Conservation (phyloP, 2,113 vertebrate genomes). For the Scytalopus superciliaris region DNA sequence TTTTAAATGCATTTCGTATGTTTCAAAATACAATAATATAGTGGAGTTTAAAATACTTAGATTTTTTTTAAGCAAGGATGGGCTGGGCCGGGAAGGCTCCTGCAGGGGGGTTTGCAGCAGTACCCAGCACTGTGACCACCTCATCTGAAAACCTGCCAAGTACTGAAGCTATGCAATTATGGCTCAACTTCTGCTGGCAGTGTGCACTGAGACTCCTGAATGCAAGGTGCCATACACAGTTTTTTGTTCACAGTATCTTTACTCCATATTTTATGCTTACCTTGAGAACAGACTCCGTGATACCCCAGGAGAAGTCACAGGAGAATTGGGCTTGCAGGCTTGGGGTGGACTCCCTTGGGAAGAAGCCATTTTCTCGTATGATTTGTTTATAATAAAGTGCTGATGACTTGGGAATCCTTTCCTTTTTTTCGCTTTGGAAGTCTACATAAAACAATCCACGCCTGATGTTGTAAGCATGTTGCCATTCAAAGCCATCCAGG, state of each 20-base stretch:
- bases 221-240: rapidly evolving
- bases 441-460: constrained; percentile 91
- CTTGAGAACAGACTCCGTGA: constrained; percentile 89
- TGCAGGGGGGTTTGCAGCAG: too few relatives aligned
- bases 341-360: constrained; percentile 55
- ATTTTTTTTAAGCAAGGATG: not conserved
- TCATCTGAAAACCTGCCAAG: not conserved
- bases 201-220: not conserved
- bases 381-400: constrained; percentile 87
- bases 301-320: constrained; percentile 92
- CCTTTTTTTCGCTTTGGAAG: constrained; percentile 78
- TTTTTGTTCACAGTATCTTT: not conserved
- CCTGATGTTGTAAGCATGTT: constrained; percentile 81
- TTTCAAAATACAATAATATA: not conserved
- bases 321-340: constrained; percentile 81
- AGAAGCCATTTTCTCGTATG: constrained; percentile 85
- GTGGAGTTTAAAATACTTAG: not conserved
- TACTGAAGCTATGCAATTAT: not conserved
- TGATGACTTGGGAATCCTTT: constrained; percentile 86
- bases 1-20: not conserved
- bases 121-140: not conserved
- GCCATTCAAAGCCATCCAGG: constrained; percentile 96
- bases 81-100: too few relatives aligned
- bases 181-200: not conserved
- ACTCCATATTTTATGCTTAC: constrained; percentile 63